phyloP scores from a whole-genome alignment of 1,140 invertebrate genomes.

The Magallana ariakensis region DNA sequence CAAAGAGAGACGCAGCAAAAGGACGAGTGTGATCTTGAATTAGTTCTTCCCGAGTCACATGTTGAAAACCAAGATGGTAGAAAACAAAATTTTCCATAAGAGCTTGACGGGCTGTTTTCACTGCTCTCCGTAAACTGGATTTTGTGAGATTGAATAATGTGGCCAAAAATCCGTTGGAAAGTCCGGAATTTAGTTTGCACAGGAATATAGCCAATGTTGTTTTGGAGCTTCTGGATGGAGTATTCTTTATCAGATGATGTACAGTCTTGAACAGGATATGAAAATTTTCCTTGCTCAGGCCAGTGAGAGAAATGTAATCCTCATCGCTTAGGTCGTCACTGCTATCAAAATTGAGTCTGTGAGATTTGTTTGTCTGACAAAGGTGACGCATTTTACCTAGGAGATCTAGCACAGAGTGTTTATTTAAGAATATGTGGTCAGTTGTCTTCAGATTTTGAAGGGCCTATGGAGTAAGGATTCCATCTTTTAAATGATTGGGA shows the following conservation, averaged over 20 bases:
- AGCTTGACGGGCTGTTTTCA: not conserved
- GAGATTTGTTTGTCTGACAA: not conserved
- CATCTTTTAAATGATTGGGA: conserved; percentile 44
- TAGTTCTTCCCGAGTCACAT: conserved; percentile 32
- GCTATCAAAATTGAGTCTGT: conserved; percentile 49
- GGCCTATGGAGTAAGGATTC: not conserved
- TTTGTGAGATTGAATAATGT: not conserved
- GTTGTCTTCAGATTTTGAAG: conserved; percentile 8
- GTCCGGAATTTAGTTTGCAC: conserved; percentile 13
- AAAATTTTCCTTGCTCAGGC: conserved; percentile 43
- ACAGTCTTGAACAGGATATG: not conserved
- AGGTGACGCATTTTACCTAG: not conserved
- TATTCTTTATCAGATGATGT: not conserved
- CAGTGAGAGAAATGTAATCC: conserved; percentile 38
- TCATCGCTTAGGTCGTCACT: not conserved
- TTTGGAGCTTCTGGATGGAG: not conserved
- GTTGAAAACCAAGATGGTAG: conserved; percentile 41
- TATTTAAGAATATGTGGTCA: conserved; percentile 24
- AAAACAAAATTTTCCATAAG: conserved; percentile 29
- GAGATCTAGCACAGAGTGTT: not conserved
- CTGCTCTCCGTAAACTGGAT: conserved; percentile 4
- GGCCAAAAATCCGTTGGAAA: conserved; percentile 38
- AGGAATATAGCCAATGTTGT: conserved; percentile 49
- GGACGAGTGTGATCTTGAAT: conserved; percentile 41
- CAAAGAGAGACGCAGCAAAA: conserved; percentile 47